Evolutionary conservation across 1,140 invertebrate genomes (phyloP).

Genomic region (Diorhabda elongata): DNA sequence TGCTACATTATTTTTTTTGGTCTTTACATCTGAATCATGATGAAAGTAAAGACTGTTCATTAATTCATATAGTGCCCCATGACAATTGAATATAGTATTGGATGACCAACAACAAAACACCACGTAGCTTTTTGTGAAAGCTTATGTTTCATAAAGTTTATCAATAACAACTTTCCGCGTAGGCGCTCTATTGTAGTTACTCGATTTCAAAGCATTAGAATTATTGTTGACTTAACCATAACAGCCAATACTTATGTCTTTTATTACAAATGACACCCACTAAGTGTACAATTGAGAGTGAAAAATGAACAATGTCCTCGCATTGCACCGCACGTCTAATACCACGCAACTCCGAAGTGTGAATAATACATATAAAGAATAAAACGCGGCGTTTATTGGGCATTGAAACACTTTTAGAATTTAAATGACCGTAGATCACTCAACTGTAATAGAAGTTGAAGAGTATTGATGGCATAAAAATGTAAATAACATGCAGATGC

Average conservation of each 20-base stretch:
- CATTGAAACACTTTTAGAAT: constrained; percentile 2
- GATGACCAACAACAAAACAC: too few relatives aligned
- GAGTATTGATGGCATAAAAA: not conserved
- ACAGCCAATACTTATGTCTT: not conserved
- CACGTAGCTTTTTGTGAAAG: too few relatives aligned
- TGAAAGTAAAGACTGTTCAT: too few relatives aligned
- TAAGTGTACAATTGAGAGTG: not conserved
- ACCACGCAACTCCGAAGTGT: constrained; percentile 1
- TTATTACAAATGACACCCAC: not conserved
- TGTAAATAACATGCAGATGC: not conserved
- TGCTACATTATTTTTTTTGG: too few relatives aligned
- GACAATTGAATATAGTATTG: too few relatives aligned
- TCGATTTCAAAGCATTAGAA: not conserved
- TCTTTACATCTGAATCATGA: too few relatives aligned
- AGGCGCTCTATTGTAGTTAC: not conserved
- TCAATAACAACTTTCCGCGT: not conserved
- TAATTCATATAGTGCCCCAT: too few relatives aligned
- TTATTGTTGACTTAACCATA: not conserved
- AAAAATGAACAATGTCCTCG: constrained; percentile 1
- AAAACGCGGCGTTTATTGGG: not conserved
- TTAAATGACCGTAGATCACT: not conserved
- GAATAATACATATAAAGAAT: not conserved
- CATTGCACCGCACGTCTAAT: not conserved
- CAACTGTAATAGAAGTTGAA: not conserved
- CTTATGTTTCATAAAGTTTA: too few relatives aligned